phyloP scores from a whole-genome alignment of 2,797 vertebrate species.

The Menidia menidia region DNA sequence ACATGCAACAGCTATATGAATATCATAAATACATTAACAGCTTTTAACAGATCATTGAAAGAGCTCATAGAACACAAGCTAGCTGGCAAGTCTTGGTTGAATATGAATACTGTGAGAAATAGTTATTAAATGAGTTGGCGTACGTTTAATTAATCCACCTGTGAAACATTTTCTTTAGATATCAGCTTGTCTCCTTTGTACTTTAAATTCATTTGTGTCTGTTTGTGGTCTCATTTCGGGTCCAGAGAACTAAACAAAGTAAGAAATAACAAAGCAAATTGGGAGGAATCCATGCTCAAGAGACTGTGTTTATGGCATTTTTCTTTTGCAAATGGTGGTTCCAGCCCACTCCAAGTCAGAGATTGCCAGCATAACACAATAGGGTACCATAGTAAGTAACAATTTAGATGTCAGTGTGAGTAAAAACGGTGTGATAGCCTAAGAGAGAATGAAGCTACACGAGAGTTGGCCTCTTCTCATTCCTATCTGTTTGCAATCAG shows the following conservation, averaged over 20 bases:
- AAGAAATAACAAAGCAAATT: neutral
- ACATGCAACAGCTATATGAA: too few relatives aligned
- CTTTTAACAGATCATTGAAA: too few relatives aligned
- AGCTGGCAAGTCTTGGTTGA: too few relatives aligned
- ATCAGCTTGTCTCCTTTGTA: too few relatives aligned
- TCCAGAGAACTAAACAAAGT: neutral
- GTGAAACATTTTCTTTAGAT: too few relatives aligned
- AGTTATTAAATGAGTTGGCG: too few relatives aligned
- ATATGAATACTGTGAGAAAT: too few relatives aligned
- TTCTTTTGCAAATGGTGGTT: conserved; percentile 30
- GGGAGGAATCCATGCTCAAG: neutral
- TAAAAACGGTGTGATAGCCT: conserved; percentile 43
- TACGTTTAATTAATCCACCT: too few relatives aligned
- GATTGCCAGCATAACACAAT: conserved; percentile 58
- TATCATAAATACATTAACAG: too few relatives aligned
- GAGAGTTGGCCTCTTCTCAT: conserved; percentile 21
- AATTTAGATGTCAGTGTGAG: conserved; percentile 69
- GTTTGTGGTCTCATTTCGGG: neutral
- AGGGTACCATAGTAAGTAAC: conserved; percentile 42
- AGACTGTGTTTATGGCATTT: neutral
- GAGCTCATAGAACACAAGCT: too few relatives aligned
- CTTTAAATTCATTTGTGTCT: too few relatives aligned
- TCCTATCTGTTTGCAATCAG: conserved; percentile 16
- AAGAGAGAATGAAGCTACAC: conserved; percentile 26
- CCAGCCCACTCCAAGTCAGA: conserved; percentile 51